phyloP scores from a whole-genome alignment of 2,888 invertebrate species.

The Plagiodera versicolora region DNA sequence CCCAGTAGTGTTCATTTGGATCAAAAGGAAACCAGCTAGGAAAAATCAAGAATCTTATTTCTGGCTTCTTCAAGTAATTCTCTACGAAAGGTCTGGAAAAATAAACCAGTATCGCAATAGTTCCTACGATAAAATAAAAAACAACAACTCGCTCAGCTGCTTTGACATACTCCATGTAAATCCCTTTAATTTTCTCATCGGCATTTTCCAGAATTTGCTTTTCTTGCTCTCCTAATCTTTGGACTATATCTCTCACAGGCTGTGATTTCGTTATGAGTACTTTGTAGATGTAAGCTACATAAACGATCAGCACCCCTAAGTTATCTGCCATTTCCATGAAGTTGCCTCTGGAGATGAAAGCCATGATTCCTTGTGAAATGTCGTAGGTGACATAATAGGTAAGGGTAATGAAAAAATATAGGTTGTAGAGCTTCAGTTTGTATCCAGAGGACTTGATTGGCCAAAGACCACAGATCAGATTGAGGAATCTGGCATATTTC shows the following conservation, averaged over 20 bases:
- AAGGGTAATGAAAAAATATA: conserved; percentile 14
- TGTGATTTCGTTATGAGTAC: conserved; percentile 11
- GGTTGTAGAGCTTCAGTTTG: conserved; percentile 13
- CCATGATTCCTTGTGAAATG: conserved; percentile 8
- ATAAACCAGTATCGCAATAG: conserved; percentile 24
- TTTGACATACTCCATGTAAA: conserved; percentile 25
- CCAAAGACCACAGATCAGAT: conserved; percentile 14
- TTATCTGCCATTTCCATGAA: conserved; percentile 11
- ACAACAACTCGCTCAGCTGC: conserved; percentile 17
- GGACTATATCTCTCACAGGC: conserved; percentile 7
- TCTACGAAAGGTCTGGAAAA: conserved; percentile 27
- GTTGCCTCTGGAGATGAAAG: conserved; percentile 1
- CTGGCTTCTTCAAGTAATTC: conserved; percentile 22
- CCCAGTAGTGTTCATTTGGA: conserved; percentile 28
- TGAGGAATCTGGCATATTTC: conserved; percentile 15
- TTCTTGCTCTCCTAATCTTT: conserved; percentile 18
- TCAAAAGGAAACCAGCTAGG: conserved; percentile 35
- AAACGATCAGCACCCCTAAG: conserved; percentile 15
- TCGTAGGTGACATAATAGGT: conserved; percentile 13
- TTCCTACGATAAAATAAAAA: conserved; percentile 29
- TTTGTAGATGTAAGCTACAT: conserved; percentile 21
- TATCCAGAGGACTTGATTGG: conserved; percentile 8
- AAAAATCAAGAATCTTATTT: conserved; percentile 30
- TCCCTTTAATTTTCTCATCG: conserved; percentile 26
- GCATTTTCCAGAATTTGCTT: conserved; percentile 23